Percentiles rank a stretch among this genome's conserved stretches.
Evolutionary conservation across 2,113 vertebrate species (phyloP).

Genomic region (Sterrhoptilus dennistouni): DNA sequence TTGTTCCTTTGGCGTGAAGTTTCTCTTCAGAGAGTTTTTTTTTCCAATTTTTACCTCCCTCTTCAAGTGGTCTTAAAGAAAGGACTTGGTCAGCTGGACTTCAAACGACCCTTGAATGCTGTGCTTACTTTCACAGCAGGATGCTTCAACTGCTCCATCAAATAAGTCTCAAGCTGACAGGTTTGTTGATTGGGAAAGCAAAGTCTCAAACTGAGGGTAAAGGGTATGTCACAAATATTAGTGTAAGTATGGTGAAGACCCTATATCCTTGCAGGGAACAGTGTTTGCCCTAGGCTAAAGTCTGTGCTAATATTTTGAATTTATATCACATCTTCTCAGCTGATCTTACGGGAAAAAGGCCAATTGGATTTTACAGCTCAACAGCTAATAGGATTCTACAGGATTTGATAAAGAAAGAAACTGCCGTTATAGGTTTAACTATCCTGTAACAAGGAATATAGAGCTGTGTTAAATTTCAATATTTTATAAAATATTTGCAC

Average conservation of each 20-base stretch:
- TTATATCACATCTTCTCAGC: constrained; percentile 32
- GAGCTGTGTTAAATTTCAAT: constrained; percentile 21
- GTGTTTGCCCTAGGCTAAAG: constrained; percentile 18
- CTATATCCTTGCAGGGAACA: constrained; percentile 9
- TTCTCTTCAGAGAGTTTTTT: constrained; percentile 3
- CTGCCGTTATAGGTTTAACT: not conserved
- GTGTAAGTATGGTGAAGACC: constrained; percentile 17
- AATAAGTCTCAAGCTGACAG: constrained; percentile 51
- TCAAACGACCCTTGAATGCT: constrained; percentile 59
- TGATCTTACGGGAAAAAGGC: constrained; percentile 17
- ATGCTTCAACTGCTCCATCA: constrained; percentile 47
- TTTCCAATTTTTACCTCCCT: not conserved
- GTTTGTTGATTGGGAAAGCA: constrained; percentile 48
- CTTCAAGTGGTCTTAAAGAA: constrained; percentile 24
- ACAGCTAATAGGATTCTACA: constrained; percentile 55
- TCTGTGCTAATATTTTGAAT: constrained; percentile 47
- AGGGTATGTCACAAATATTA: constrained; percentile 62
- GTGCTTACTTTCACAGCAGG: constrained; percentile 43
- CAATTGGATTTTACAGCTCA: constrained; percentile 49
- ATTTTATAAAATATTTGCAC: constrained; percentile 30
- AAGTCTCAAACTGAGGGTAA: constrained; percentile 38
- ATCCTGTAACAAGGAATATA: not conserved
- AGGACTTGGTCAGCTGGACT: constrained; percentile 41
- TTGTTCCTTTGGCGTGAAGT: not conserved
- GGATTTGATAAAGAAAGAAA: constrained; percentile 56